Evolutionary conservation across 1,140 invertebrate genomes (phyloP).

Genomic region (Onthophagus taurus): DNA sequence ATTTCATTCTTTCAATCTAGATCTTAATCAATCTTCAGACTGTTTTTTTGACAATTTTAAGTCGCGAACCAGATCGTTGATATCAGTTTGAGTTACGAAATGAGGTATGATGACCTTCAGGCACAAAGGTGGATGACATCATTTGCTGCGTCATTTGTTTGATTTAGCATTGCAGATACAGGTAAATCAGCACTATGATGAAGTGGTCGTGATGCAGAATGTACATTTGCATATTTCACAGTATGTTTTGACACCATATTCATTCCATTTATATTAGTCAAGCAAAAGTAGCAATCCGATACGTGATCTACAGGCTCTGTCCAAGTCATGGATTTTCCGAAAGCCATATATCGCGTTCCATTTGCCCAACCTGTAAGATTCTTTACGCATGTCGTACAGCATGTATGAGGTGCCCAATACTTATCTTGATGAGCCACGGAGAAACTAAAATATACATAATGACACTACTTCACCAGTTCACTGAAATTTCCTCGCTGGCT

Average conservation of each 20-base stretch:
- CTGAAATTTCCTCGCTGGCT: constrained; percentile 8
- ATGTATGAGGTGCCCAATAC: constrained; percentile 17
- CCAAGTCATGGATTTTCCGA: constrained; percentile 26
- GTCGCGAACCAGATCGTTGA: too few relatives aligned
- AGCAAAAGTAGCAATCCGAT: constrained; percentile 25
- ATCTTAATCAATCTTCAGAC: too few relatives aligned
- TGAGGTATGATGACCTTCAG: too few relatives aligned
- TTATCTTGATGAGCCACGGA: constrained; percentile 18
- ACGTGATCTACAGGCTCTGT: constrained; percentile 21
- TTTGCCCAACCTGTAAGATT: constrained; percentile 17
- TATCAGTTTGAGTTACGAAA: too few relatives aligned
- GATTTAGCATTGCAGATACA: constrained; percentile 1
- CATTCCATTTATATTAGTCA: constrained; percentile 16
- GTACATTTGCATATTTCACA: constrained; percentile 9
- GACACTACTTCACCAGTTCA: constrained; percentile 15
- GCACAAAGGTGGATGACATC: too few relatives aligned
- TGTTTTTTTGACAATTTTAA: too few relatives aligned
- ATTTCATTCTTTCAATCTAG: too few relatives aligned
- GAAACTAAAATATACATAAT: constrained; percentile 18
- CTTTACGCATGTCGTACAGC: constrained; percentile 13
- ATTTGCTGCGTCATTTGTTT: constrained; percentile 1
- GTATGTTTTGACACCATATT: constrained; percentile 9
- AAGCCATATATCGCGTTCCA: constrained; percentile 17
- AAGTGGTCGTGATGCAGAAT: constrained; percentile 10
- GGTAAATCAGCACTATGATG: constrained; percentile 9